Conservation (phyloP, 2,888 invertebrate species). For the Aphidoletes aphidimyza region DNA sequence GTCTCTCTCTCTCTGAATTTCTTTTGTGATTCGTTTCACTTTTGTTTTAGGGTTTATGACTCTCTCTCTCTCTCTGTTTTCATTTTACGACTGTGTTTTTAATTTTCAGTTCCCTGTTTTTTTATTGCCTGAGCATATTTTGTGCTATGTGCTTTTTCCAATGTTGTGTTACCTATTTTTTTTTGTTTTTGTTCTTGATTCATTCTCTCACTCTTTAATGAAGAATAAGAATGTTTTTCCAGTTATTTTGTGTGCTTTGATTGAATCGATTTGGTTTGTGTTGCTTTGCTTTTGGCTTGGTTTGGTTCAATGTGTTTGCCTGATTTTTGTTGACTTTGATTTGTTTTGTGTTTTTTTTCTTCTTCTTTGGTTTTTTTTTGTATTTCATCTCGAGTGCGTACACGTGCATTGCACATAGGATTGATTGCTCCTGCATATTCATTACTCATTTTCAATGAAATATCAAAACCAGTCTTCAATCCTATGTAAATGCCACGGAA, state of each 20-base stretch:
- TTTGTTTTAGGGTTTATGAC: slow-evolving; percentile 57
- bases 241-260: slow-evolving; percentile 39
- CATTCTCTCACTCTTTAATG: neutral
- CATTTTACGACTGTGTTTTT: neutral
- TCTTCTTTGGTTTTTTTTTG: slow-evolving; percentile 52
- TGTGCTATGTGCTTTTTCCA: neutral
- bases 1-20: neutral
- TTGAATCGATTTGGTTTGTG: slow-evolving; percentile 31
- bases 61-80: slow-evolving; percentile 56
- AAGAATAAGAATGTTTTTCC: neutral
- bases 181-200: neutral
- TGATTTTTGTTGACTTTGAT: slow-evolving; percentile 54
- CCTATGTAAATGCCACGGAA: no score
- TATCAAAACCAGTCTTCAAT: no score
- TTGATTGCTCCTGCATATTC: neutral
- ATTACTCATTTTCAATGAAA: no score
- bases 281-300: slow-evolving; percentile 54
- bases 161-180: neutral
- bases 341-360: slow-evolving; percentile 54
- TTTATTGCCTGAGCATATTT: neutral
- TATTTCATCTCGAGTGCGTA: neutral
- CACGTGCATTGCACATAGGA: neutral
- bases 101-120: no score
- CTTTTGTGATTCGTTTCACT: slow-evolving; percentile 54
- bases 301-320: slow-evolving; percentile 37